These are phyloP conservation scores for Alosa alosa DNA, from an alignment of 2,113 vertebrate species.

Conservation along the genomic window DNA sequence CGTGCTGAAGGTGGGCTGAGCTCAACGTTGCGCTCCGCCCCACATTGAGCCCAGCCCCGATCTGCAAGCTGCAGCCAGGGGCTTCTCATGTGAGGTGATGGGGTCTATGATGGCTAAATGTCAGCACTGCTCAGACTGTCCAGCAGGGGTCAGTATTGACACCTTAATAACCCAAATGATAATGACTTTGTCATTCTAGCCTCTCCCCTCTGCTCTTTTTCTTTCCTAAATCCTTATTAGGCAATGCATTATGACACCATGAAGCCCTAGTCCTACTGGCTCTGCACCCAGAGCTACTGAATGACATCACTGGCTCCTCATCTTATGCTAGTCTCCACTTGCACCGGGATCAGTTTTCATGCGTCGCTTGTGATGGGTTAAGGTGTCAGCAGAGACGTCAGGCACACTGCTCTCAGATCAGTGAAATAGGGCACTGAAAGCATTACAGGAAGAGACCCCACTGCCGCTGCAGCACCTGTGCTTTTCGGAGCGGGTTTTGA, in stretches of 20 bases:
- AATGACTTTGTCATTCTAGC: neutral
- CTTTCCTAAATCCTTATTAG: neutral
- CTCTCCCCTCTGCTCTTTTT: neutral
- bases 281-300: neutral
- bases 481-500: neutral
- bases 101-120: neutral
- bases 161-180: neutral
- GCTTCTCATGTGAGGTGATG: neutral
- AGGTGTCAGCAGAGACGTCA: neutral
- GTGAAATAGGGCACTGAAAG: neutral
- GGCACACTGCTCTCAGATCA: slow-evolving; percentile 4
- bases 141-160: slow-evolving; percentile 3
- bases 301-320: neutral
- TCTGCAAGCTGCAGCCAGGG: no score
- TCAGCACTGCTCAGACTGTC: slow-evolving; percentile 1
- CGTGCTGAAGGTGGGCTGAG: no score
- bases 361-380: neutral
- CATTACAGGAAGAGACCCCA: neutral
- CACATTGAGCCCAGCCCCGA: no score
- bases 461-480: neutral
- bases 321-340: neutral
- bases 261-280: neutral
- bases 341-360: neutral
- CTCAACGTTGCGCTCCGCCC: no score
- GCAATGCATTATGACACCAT: neutral